These are phyloP conservation scores for Eurois occulta DNA, from an alignment of 2,888 invertebrate genomes.

Conservation along the genomic window DNA sequence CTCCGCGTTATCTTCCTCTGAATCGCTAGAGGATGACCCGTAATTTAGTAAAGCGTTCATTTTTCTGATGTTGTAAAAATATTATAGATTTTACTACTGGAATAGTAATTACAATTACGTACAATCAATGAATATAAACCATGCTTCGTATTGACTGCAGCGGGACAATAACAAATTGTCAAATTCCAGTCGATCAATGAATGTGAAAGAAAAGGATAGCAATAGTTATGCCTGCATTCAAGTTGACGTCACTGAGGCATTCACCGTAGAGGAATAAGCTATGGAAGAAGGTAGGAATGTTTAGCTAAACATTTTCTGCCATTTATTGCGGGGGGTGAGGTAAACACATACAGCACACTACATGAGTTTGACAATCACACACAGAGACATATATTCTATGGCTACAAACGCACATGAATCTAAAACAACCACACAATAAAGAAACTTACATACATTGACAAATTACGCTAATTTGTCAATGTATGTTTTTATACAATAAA, in stretches of 20 bases:
- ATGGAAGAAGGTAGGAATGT: neutral
- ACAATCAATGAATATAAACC: constrained; percentile 38
- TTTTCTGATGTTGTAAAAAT: constrained; percentile 45
- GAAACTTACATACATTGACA: neutral
- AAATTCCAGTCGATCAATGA: constrained; percentile 58
- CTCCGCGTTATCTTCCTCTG: constrained; percentile 86
- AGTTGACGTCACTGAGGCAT: constrained; percentile 9
- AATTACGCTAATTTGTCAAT: no score
- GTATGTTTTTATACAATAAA: no score
- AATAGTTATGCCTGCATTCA: constrained; percentile 18
- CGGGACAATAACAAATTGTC: constrained; percentile 51
- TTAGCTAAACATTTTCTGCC: neutral
- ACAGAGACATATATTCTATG: neutral
- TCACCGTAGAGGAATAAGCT: neutral
- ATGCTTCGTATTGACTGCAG: constrained; percentile 37
- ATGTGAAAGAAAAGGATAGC: constrained; percentile 47
- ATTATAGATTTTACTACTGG: constrained; percentile 9
- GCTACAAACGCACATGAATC: neutral
- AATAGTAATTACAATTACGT: constrained; percentile 22
- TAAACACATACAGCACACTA: neutral
- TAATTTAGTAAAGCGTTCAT: constrained; percentile 94
- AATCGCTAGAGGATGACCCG: constrained; percentile 87
- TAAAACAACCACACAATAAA: neutral
- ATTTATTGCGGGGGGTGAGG: neutral
- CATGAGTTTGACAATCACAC: neutral